These are phyloP conservation scores for Cheilosia pagana DNA, from an alignment of 2,888 invertebrate genomes.

Conservation along the genomic window DNA sequence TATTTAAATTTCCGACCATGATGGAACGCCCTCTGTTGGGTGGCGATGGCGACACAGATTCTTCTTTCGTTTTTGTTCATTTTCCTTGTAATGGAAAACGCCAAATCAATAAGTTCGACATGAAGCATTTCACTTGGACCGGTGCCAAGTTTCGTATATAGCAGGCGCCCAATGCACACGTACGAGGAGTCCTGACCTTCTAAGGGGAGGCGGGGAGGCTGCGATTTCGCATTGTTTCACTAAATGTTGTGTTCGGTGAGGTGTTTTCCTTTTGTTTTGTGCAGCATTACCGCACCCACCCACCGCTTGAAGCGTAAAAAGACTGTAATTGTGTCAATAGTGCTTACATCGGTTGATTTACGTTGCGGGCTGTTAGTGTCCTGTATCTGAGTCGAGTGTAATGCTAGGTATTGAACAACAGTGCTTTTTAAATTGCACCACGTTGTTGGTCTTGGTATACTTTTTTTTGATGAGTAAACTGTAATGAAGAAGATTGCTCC, in stretches of 20 bases:
- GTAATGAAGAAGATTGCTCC: conserved; percentile 15
- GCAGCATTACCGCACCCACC: conserved; percentile 3
- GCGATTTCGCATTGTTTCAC: conserved; percentile 62
- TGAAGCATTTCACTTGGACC: conserved; percentile 63
- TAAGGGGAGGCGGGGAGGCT: conserved; percentile 8
- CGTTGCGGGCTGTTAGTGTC: conserved; percentile 17
- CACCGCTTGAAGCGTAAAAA: conserved; percentile 22
- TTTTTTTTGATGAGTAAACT: conserved; percentile 15
- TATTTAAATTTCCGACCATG: conserved; percentile 47
- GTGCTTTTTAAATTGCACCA: background rate
- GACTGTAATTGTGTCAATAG: conserved; percentile 61
- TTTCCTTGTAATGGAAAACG: conserved; percentile 41
- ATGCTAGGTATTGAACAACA: conserved; percentile 15
- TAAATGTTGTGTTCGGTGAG: conserved; percentile 13
- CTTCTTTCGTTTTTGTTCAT: background rate
- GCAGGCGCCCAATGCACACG: background rate
- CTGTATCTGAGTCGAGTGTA: conserved; percentile 16
- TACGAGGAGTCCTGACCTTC: conserved; percentile 54
- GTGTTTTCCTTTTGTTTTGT: conserved; percentile 28
- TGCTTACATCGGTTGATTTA: conserved; percentile 51
- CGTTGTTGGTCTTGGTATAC: background rate
- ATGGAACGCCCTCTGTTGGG: conserved; percentile 37
- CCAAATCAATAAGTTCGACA: conserved; percentile 71
- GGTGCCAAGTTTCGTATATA: conserved; percentile 43
- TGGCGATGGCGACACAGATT: conserved; percentile 19